These are phyloP conservation scores for Peromyscus attwateri DNA, from an alignment of 2,797 vertebrate genomes.

Conservation along the genomic window DNA sequence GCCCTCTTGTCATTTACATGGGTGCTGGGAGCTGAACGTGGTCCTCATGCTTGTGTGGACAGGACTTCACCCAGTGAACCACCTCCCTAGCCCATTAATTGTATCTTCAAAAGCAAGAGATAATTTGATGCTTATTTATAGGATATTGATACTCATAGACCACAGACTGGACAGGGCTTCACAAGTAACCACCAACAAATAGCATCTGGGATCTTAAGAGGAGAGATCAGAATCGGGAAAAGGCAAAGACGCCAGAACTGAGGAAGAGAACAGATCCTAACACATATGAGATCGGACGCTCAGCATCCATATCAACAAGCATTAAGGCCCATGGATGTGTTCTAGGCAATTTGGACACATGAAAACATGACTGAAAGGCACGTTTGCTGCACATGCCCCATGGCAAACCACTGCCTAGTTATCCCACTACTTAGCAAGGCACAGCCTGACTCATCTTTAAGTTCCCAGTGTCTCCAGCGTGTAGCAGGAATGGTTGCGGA, in stretches of 20 bases:
- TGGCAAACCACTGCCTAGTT: neutral
- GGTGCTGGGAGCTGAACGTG: neutral
- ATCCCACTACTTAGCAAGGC: neutral
- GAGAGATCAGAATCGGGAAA: neutral
- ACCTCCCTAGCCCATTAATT: neutral
- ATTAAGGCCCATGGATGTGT: neutral
- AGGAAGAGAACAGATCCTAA: neutral
- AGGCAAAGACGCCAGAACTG: neutral
- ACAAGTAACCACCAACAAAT: neutral
- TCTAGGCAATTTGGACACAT: neutral
- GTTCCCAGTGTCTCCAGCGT: neutral
- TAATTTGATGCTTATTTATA: neutral
- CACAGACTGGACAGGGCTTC: neutral
- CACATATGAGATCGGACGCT: no score
- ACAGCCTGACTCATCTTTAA: neutral
- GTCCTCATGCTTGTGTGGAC: neutral
- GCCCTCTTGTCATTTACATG: neutral
- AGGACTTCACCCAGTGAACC: neutral
- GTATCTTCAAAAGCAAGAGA: slow-evolving; percentile 16
- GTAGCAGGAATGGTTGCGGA: neutral
- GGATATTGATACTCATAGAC: neutral
- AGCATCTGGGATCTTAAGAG: neutral
- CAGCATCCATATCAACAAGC: neutral
- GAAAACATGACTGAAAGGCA: neutral
- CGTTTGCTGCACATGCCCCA: neutral